These are phyloP conservation scores for Drosophila nigrodunni DNA, from an alignment of 1,140 invertebrate genomes.

Conservation along the genomic window DNA sequence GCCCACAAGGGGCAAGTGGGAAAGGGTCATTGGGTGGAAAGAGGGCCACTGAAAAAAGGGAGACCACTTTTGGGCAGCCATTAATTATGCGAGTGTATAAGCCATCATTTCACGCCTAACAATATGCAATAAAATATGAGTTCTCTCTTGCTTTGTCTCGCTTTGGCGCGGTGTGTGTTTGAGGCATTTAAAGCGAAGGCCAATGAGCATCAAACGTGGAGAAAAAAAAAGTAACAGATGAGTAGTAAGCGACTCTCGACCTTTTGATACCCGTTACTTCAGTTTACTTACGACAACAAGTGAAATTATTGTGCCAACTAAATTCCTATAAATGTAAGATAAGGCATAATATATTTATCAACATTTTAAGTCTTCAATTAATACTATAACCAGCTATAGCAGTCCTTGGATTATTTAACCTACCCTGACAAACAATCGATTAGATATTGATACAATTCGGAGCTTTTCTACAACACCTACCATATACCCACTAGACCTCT, in stretches of 20 bases:
- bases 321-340: no score
- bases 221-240: constrained; percentile 6
- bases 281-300: no score
- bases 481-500: no score
- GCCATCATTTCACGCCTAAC: constrained; percentile 69
- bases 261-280: no score
- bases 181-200: constrained; percentile 27
- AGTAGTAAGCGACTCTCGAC: background rate
- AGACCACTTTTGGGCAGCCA: constrained; percentile 24
- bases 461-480: no score
- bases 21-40: background rate
- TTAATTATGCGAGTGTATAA: constrained; percentile 70
- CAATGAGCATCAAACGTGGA: constrained; percentile 26
- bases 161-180: background rate
- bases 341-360: no score
- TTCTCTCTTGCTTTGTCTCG: background rate
- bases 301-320: no score
- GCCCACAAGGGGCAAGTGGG: background rate
- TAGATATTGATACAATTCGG: no score
- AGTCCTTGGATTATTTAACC: no score
- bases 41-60: background rate
- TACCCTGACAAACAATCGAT: no score
- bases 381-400: no score
- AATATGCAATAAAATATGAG: constrained; percentile 72
- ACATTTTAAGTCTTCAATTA: no score